A percentile compares a stretch with the other conserved stretches of the same genome.
phyloP scores from a whole-genome alignment of 37 sponge, comb jelly and placozoan genomes.

The Dysidea cf. avara region DNA sequence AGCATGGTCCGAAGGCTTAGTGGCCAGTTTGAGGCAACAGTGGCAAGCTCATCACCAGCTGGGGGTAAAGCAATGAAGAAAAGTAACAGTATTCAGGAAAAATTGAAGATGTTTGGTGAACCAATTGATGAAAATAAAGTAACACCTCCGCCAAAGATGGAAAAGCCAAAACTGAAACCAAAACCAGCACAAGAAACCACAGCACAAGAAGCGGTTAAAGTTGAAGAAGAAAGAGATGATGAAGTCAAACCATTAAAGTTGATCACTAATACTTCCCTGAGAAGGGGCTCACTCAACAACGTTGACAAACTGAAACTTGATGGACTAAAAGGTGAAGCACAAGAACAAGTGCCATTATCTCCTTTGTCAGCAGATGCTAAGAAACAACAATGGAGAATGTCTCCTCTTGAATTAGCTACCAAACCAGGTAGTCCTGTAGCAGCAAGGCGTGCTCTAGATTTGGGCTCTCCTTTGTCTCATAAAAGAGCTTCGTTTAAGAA shows the following conservation, averaged over 20 bases:
- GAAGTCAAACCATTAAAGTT: constrained; percentile 19
- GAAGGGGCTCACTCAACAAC: background rate
- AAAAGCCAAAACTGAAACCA: no score
- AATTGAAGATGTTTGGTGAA: constrained; percentile 44
- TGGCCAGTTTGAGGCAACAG: no score
- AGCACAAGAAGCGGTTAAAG: background rate
- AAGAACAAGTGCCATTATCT: no score
- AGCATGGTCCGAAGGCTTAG: background rate
- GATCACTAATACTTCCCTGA: background rate
- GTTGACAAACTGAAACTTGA: constrained; percentile 1
- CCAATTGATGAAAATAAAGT: background rate
- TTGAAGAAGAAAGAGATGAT: constrained; percentile 5
- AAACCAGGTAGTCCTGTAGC: no score
- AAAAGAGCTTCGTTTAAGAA: no score
- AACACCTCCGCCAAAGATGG: constrained; percentile 10
- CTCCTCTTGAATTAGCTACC: background rate
- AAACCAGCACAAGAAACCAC: no score
- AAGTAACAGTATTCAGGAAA: constrained; percentile 24
- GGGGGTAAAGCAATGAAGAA: background rate
- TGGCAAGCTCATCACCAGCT: background rate
- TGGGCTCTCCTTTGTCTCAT: no score
- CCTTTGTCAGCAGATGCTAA: background rate
- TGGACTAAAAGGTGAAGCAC: background rate
- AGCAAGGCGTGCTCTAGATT: no score
- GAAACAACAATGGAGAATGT: no score